phyloP scores from a whole-genome alignment of 2,888 invertebrate species.

The Choristoneura rosaceana region DNA sequence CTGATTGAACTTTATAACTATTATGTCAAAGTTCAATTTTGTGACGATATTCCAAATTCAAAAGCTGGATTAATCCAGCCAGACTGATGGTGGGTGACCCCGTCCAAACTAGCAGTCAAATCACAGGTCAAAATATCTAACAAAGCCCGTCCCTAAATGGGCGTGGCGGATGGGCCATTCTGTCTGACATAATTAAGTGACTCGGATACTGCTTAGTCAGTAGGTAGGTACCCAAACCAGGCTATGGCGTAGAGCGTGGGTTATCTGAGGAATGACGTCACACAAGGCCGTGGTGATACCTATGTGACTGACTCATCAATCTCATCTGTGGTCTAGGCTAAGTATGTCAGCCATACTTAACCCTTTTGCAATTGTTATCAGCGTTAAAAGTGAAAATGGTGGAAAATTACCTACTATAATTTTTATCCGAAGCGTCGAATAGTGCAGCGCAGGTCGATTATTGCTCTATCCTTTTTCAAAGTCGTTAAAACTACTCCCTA shows the following conservation, averaged over 20 bases:
- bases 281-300: neutral
- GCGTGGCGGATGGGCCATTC: conserved; percentile 26
- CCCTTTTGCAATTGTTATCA: neutral
- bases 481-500: too few relatives aligned
- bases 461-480: too few relatives aligned
- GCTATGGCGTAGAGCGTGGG: neutral
- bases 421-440: too few relatives aligned
- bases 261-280: conserved; percentile 15
- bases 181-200: conserved; percentile 28
- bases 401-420: too few relatives aligned
- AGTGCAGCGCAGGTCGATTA: too few relatives aligned
- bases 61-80: neutral
- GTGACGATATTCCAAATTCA: neutral
- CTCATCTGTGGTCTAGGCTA: neutral
- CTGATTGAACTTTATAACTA: too few relatives aligned
- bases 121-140: conserved; percentile 24
- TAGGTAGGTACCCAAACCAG: neutral
- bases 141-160: conserved; percentile 18
- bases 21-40: too few relatives aligned
- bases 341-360: too few relatives aligned
- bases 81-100: neutral
- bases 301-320: neutral
- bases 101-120: neutral
- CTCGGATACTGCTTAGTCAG: conserved; percentile 25
- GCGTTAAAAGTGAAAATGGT: too few relatives aligned